Evolutionary conservation across 2,113 vertebrate genomes (phyloP), one percentile per base, ranked within the genome.

Genomic region (Phrynosoma platyrhinos): DNA sequence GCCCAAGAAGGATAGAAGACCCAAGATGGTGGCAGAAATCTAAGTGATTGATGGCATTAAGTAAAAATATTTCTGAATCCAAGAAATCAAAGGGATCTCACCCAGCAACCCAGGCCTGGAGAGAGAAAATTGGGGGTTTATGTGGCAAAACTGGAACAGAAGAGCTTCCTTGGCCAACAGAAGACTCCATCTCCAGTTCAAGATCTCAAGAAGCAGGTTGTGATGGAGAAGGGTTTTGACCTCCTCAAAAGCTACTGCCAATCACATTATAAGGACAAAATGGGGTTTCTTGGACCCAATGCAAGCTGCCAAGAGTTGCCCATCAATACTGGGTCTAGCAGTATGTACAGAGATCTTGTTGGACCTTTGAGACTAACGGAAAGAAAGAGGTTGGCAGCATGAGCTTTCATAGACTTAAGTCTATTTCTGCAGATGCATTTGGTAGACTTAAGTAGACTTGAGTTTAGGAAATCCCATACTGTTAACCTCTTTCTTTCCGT

Each of bases 1-100:
- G 87, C 72, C 86, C 21, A 76, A 90, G 89, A 90, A 42, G 0
- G 36, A 36, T 36, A 36, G 36, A 36, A 83, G 86, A 89, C 25
- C 68, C 82, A 79, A 91, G 88, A 88, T 83, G 2, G 64, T 82
- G 47, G 9, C 18, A 2, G 78, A 90, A 85, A 90, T 82, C 83
- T 89, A 85, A 90, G 84, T 84, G 92, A 88, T 82, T 86, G 64
- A 53, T 88, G 87, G 86, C 80, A 76, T 32, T 79, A 27, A 27
- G 36, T 40, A 25, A 30, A 66, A 52, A 23, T 53, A 7, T 47
- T 47, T 47, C 47, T 47, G 47, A 84, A n/a, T 6, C 12, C 20
- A 84, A 23, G 52, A 71, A 9, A 5, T 53, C 27, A 3, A 40
- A 13, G 1, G 2, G n/a, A 85, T 6, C 14, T 52, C 32, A 30